Evolutionary conservation across 2,888 invertebrate genomes (phyloP), one percentile per base, ranked within the genome.

Genomic region (Caenorhabditis zanzibari): DNA sequence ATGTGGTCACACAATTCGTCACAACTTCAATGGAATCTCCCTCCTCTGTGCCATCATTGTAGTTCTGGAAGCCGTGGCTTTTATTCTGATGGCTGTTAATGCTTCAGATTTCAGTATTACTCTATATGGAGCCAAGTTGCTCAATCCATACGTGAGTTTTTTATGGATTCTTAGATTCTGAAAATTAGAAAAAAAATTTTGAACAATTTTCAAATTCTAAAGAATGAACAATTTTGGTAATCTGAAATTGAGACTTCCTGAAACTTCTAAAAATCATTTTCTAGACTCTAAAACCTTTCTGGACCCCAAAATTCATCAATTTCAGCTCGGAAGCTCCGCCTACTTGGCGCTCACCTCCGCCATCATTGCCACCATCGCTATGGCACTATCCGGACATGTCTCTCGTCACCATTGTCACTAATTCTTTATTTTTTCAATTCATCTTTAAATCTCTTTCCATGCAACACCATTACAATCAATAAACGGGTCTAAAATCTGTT

Each of bases 1-100:
- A 19, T 77, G 77, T 35, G 61, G 77, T 14, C 61, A 77, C 35
- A 41, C n/a, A 1, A 77, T 77, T 24, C 77, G 77, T 22, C 77
- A 69, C 54, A 41, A 38, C 4, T 69, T 77, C 54, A 14, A 69
- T 32, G 69, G 44, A n/a, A 63, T 69, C 35, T 38, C 54, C 12
- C 22, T 52, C 14, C 14, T 77, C 6, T 38, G 59, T 24, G 35
- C 69, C 0, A 10, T 77, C 1, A 77, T 69, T 32, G 54, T 58
- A 4, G 10, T 77, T 19, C 41, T 77, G 2, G 32, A 77, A 63
- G 26, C 69, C 1, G 19, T 69, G 52, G 77, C 77, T 1, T 77
- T 77, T 41, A 69, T 63, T 44, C 54, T 77, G n/a, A 38, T 77
- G 54, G 77, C 69, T 12, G 61, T 61, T 28, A 77, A 77, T 32